Evolutionary conservation across 37 sponge, comb jelly and placozoan species (phyloP).

Genomic region (Aphrocallistes beatrix): DNA sequence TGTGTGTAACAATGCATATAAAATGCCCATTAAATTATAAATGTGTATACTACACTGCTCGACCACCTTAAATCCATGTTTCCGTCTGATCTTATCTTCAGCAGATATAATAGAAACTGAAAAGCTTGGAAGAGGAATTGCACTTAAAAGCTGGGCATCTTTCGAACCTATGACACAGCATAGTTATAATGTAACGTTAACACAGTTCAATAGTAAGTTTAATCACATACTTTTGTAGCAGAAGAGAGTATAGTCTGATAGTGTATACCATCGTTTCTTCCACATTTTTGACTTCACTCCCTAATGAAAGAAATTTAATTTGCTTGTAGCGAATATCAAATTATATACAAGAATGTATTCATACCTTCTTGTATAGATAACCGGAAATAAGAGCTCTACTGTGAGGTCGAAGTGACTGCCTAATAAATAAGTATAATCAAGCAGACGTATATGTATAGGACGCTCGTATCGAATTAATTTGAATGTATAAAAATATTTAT

Average conservation of each 20-base stretch:
- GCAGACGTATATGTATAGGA: too few species aligned
- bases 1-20: neutral
- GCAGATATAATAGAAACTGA: neutral
- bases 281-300: neutral
- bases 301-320: neutral
- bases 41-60: neutral
- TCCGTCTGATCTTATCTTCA: neutral
- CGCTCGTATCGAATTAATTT: too few species aligned
- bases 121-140: neutral
- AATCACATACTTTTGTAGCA: neutral
- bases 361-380: neutral
- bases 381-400: neutral
- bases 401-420: slow-evolving; percentile 9
- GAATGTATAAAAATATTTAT: neutral
- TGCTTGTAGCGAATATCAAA: neutral
- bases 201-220: neutral
- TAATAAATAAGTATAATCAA: neutral
- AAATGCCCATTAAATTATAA: neutral
- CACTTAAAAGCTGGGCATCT: slow-evolving; percentile 2
- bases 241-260: slow-evolving; percentile 1
- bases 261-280: slow-evolving; percentile 4
- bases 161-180: too few species aligned
- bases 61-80: slow-evolving; percentile 9
- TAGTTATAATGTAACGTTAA: too few species aligned
- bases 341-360: neutral